phyloP scores from a whole-genome alignment of 2,888 invertebrate species.

The Napeogenes sylphis region DNA sequence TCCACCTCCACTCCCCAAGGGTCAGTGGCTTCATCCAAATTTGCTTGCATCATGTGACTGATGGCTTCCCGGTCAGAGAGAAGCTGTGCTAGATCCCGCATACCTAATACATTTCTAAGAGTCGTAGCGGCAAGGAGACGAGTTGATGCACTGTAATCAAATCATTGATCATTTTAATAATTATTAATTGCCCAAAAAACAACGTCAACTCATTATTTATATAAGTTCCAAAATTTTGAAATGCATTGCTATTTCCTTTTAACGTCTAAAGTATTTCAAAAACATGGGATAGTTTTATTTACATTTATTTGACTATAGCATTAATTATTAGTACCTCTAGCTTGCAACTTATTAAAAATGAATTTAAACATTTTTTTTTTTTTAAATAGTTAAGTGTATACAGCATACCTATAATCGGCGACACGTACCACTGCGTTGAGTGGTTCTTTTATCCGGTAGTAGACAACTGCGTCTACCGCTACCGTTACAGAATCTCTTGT shows the following conservation, averaged over 20 bases:
- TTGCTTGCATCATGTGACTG: slow-evolving; percentile 92
- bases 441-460: slow-evolving; percentile 88
- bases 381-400: slow-evolving; percentile 7
- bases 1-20: slow-evolving; percentile 97
- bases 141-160: slow-evolving; percentile 83
- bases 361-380: too few species aligned
- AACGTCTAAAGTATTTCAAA: too few species aligned
- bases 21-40: slow-evolving; percentile 91
- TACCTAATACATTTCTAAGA: slow-evolving; percentile 93
- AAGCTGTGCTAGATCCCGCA: slow-evolving; percentile 93
- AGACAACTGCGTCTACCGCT: slow-evolving; percentile 93
- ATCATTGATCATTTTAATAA: slow-evolving; percentile 8
- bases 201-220: too few species aligned
- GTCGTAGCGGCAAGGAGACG: slow-evolving; percentile 90
- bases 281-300: too few species aligned
- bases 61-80: slow-evolving; percentile 94
- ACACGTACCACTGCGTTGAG: slow-evolving; percentile 86
- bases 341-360: too few species aligned
- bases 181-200: neutral
- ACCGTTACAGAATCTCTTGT: slow-evolving; percentile 97
- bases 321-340: too few species aligned
- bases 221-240: too few species aligned
- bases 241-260: too few species aligned
- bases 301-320: too few species aligned
- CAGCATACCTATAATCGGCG: slow-evolving; percentile 82